Base-by-base conservation (phyloP, 1,140 invertebrate genomes). In the Trissolcus basalis region DNA sequence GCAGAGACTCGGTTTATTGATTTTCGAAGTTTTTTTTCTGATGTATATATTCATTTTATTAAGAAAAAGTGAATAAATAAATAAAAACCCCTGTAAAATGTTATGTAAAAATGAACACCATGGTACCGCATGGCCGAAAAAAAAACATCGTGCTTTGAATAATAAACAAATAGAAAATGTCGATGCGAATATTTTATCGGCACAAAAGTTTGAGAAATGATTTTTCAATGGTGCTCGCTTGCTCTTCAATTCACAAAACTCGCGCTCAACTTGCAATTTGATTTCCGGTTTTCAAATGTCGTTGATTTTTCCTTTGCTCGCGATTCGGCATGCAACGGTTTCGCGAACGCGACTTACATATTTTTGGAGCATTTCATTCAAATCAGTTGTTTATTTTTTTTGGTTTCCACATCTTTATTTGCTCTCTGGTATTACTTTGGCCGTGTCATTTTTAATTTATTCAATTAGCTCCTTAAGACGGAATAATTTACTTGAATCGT, bases 201-300 rank as follows among this genome's bases (percentile, higher is more conserved):
- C 50, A 16, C 12, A 43, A 41, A 54, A 71, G n/a, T 56, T 63
- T 36, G 32, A 12, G 12, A 53, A 54, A 50, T 64, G 48, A 65
- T 59, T 73, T 65, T 65, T 65, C 36, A 39, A 39, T 9, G 36
- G 41, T 13, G 36, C 44, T 19, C 35, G 58, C 44, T 35, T 70
- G 9, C n/a, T n/a, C 9, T 70, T 55, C 44, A 50, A 7, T 1
- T 9, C 6, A 9, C 19, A 27, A 54, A 73, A 67, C 70, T 73
- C 56, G 36, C 51, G 47, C 13, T 50, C 19, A 60, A 60, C 39
- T 73, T 32, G 35, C 55, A 73, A 67, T 53, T 65, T 67, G 70
- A 73, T 73, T 65, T 73, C 56, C 59, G 56, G 48, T 67, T 65
- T 67, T 65, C 60, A 67, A 67, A 56, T 73, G 44, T 61, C 50